phyloP scores from a whole-genome alignment of 2,113 vertebrate genomes.

The Podarcis muralis region DNA sequence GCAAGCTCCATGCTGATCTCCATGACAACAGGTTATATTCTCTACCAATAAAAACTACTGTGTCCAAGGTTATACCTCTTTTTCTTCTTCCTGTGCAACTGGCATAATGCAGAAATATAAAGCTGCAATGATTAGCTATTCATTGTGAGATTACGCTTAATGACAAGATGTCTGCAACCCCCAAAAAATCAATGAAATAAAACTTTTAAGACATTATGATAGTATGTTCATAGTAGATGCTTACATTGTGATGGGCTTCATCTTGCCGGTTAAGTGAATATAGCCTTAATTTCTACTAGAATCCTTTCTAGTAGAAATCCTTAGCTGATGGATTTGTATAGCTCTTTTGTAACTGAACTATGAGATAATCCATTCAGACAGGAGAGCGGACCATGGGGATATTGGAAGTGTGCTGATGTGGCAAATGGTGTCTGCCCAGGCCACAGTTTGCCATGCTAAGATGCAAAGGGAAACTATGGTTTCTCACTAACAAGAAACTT shows the following conservation, averaged over 20 bases:
- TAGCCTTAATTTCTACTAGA: background rate
- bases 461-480: background rate
- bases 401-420: no score
- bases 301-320: background rate
- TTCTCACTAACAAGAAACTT: background rate
- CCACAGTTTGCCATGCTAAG: background rate
- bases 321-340: background rate
- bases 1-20: conserved; percentile 37
- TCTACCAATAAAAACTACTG: conserved; percentile 38
- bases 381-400: background rate
- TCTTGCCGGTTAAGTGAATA: background rate
- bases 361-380: background rate
- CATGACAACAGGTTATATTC: conserved; percentile 45
- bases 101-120: conserved; percentile 41
- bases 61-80: conserved; percentile 45
- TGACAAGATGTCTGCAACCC: conserved; percentile 11
- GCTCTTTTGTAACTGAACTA: background rate
- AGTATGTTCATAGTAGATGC: background rate
- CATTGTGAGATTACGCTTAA: background rate
- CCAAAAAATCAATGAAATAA: conserved; percentile 33
- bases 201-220: background rate
- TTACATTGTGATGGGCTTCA: conserved; percentile 21
- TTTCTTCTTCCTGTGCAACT: conserved; percentile 37
- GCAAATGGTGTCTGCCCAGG: background rate
- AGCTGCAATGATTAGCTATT: conserved; percentile 28